Conservation (phyloP, 1,140 invertebrate species). For the Halesus radiatus region DNA sequence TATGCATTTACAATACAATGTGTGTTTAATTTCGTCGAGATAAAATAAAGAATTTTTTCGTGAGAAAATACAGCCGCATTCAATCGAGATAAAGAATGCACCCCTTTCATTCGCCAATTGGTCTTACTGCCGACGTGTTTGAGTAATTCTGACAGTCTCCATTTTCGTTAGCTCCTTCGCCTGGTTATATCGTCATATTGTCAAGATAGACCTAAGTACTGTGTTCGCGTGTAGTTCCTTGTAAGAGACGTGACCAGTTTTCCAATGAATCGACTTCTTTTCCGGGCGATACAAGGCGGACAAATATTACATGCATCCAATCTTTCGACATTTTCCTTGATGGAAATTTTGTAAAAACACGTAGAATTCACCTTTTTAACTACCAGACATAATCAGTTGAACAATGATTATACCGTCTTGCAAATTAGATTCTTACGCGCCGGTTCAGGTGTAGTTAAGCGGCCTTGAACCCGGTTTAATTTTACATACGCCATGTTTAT, state of each 20-base stretch:
- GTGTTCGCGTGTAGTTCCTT: slow-evolving; percentile 27
- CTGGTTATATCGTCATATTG: slow-evolving; percentile 30
- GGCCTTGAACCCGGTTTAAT: too few relatives aligned
- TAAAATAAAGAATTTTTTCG: neutral
- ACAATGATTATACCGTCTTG: too few relatives aligned
- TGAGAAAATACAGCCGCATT: slow-evolving; percentile 3
- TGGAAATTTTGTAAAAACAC: too few relatives aligned
- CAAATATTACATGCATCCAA: too few relatives aligned
- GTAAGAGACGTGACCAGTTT: slow-evolving; percentile 36
- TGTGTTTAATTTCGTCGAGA: slow-evolving; percentile 16
- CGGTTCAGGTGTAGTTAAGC: too few relatives aligned
- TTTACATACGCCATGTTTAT: too few relatives aligned
- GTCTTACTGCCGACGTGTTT: slow-evolving; percentile 27
- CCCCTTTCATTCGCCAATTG: slow-evolving; percentile 16
- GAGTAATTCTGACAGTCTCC: slow-evolving; percentile 44
- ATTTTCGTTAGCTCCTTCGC: slow-evolving; percentile 29
- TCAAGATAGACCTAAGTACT: slow-evolving; percentile 35
- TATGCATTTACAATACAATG: too few relatives aligned
- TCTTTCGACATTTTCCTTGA: too few relatives aligned
- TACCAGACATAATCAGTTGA: too few relatives aligned
- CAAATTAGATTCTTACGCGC: too few relatives aligned
- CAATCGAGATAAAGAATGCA: slow-evolving; percentile 22
- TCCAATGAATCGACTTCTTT: neutral
- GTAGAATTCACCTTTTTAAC: too few relatives aligned
- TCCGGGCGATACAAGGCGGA: neutral